Conservation (phyloP, 2,113 vertebrate species). For the Deroptyus accipitrinus region DNA sequence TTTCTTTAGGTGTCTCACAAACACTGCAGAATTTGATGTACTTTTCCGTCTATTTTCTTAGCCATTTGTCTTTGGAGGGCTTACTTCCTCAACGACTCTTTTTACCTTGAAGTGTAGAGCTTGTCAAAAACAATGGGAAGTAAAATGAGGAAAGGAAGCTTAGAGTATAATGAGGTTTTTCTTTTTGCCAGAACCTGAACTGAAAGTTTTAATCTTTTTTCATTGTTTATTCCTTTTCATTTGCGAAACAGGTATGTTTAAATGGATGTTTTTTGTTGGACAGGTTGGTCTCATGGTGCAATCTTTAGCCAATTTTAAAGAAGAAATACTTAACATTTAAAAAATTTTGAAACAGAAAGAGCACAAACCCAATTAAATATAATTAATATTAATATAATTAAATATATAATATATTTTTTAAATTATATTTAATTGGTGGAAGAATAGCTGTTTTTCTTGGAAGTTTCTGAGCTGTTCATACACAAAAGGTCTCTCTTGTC, state of each 20-base stretch:
- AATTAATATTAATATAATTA: not conserved
- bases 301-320: not conserved
- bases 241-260: not conserved
- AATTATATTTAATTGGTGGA: not conserved
- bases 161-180: not conserved
- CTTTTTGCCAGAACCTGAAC: not conserved
- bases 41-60: not conserved
- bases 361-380: not conserved
- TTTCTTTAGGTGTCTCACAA: not conserved
- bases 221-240: not conserved
- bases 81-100: not conserved
- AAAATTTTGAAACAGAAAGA: not conserved
- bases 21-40: not conserved
- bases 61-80: not conserved
- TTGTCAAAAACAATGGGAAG: not conserved
- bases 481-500: not conserved
- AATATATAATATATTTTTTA: not conserved
- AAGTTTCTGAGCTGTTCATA: not conserved
- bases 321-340: not conserved
- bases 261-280: not conserved
- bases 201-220: not conserved
- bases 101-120: not conserved
- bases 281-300: not conserved
- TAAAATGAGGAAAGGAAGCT: conserved; percentile 21
- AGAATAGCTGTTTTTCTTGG: not conserved